Conservation (phyloP, 2,113 vertebrate species). For the Colossoma macropomum region DNA sequence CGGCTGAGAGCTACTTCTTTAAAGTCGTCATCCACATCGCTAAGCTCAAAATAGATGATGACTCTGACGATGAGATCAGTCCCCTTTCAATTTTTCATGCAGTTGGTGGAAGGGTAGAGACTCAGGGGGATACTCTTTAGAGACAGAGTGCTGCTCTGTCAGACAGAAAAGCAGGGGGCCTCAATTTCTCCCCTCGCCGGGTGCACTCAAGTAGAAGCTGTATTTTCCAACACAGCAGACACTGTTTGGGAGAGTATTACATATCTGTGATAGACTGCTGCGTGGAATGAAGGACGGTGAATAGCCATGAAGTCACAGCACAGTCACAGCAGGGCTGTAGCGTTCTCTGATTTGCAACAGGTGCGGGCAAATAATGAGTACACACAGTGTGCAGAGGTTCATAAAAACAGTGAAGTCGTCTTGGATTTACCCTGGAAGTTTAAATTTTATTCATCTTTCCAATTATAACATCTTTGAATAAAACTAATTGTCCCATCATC, state of each 20-base stretch:
- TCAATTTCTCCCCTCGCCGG: conserved; percentile 29
- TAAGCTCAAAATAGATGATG: conserved; percentile 74
- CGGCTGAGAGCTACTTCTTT: conserved; percentile 66
- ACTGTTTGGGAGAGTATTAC: conserved; percentile 33
- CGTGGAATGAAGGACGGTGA: conserved; percentile 25
- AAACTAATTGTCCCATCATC: not conserved
- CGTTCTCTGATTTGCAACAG: conserved; percentile 3
- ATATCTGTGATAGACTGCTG: conserved; percentile 52
- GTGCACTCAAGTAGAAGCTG: conserved; percentile 39
- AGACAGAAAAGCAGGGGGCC: conserved; percentile 46
- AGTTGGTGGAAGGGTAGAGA: conserved; percentile 70
- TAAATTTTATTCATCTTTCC: not conserved
- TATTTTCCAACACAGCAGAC: conserved; percentile 35
- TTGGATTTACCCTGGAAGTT: not conserved
- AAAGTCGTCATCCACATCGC: conserved; percentile 75
- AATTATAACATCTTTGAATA: not conserved
- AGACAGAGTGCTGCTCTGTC: conserved; percentile 55
- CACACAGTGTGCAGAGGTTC: not conserved
- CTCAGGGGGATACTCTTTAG: conserved; percentile 70
- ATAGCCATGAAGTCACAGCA: conserved; percentile 4
- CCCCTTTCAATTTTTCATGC: conserved; percentile 81
- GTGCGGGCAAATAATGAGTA: conserved; percentile 30
- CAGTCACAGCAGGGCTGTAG: conserved; percentile 4
- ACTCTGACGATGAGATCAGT: conserved; percentile 76
- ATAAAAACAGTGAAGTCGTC: not conserved